phyloP scores from a whole-genome alignment of 2,888 invertebrate genomes.

The Netelia fuscicornis region DNA sequence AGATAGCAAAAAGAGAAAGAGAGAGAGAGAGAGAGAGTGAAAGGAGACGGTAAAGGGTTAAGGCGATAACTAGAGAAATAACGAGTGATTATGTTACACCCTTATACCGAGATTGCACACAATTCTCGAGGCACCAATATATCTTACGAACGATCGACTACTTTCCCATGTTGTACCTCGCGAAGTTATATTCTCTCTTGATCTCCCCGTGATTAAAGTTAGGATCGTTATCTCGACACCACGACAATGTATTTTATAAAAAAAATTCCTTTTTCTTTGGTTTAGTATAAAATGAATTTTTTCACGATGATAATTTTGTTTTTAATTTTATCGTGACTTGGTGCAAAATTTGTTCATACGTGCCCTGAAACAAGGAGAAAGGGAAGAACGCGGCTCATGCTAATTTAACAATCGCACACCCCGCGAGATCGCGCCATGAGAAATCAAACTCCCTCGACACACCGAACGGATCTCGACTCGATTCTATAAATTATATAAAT shows the following conservation, averaged over 20 bases:
- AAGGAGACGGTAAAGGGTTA: slow-evolving; percentile 22
- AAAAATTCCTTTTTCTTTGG: slow-evolving; percentile 29
- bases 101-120: slow-evolving; percentile 31
- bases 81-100: slow-evolving; percentile 67
- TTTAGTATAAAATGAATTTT: slow-evolving; percentile 49
- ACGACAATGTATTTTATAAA: slow-evolving; percentile 39
- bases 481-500: too few species aligned
- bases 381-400: slow-evolving; percentile 73
- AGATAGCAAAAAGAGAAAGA: not conserved
- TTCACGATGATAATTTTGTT: slow-evolving; percentile 34
- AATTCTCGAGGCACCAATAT: slow-evolving; percentile 22
- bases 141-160: slow-evolving; percentile 60
- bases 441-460: slow-evolving; percentile 63
- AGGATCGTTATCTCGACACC: slow-evolving; percentile 55
- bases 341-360: not conserved
- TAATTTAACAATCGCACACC: slow-evolving; percentile 78
- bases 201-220: not conserved
- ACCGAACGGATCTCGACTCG: slow-evolving; percentile 70
- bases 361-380: slow-evolving; percentile 32
- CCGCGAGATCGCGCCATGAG: slow-evolving; percentile 69
- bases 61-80: slow-evolving; percentile 62
- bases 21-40: slow-evolving; percentile 4
- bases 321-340: slow-evolving; percentile 6
- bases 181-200: not conserved
- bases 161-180: not conserved